A percentile compares a stretch with the other conserved stretches of the same genome.
Conservation (phyloP, 2,888 invertebrate species). For the Erebia palarica region DNA sequence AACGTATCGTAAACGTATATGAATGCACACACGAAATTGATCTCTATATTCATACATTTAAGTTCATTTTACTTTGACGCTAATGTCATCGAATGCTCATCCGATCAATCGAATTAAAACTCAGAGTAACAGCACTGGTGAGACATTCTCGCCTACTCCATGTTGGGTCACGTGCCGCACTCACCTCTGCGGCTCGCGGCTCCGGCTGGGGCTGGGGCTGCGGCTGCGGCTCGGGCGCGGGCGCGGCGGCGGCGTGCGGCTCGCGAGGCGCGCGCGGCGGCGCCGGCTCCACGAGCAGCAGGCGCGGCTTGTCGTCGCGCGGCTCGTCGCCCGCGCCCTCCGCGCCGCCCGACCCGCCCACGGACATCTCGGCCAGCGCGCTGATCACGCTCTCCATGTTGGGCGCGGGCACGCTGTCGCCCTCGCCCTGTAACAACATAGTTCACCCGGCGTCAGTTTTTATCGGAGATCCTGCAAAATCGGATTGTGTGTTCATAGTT, state of each 20-base stretch:
- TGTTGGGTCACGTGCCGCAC: no score
- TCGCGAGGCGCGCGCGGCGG: constrained; percentile 55
- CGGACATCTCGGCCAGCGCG: constrained; percentile 65
- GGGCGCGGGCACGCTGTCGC: constrained; percentile 54
- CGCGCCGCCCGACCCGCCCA: constrained; percentile 60
- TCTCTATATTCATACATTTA: no score
- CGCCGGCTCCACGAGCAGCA: constrained; percentile 59
- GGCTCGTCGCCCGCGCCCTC: constrained; percentile 41
- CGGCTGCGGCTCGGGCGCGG: constrained; percentile 13
- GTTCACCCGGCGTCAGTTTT: no score
- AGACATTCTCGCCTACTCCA: no score
- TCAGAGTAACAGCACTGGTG: no score
- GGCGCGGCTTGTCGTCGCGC: constrained; percentile 56
- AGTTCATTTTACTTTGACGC: no score
- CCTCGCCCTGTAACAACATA: constrained; percentile 60
- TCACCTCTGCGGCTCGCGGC: constrained; percentile 18
- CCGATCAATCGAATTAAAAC: no score
- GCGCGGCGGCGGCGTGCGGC: constrained; percentile 10
- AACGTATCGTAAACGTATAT: no score
- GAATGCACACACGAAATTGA: no score
- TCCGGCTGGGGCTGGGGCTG: constrained; percentile 1
- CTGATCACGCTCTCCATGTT: constrained; percentile 66
- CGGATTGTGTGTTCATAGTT: no score
- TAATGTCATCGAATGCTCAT: no score
- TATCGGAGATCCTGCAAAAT: no score